Conservation (phyloP, 2,113 vertebrate species). For the Neomonachus schauinslandi region DNA sequence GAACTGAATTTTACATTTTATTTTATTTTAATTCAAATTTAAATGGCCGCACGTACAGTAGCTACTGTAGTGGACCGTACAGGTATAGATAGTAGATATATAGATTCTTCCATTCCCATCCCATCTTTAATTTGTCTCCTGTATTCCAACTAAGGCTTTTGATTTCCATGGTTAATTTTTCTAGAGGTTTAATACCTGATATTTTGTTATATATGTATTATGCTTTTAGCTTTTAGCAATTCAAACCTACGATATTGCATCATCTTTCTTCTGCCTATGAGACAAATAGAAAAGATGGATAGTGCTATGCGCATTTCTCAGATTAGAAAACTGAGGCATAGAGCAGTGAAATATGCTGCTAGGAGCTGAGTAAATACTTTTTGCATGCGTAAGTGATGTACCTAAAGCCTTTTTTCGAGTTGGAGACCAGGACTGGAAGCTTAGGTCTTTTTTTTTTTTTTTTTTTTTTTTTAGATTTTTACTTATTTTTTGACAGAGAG, state of each 20-base stretch:
- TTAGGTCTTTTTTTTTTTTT: neutral
- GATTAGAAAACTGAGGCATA: constrained; percentile 23
- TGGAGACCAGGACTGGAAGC: constrained; percentile 34
- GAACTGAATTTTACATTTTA: constrained; percentile 35
- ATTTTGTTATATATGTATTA: neutral
- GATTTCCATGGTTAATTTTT: constrained; percentile 42
- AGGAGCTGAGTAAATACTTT: constrained; percentile 13
- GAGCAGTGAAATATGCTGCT: neutral
- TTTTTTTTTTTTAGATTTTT: too few species aligned
- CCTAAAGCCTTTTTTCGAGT: constrained; percentile 27
- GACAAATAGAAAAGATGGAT: constrained; percentile 2
- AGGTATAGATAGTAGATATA: neutral
- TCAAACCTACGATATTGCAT: neutral
- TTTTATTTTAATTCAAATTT: constrained; percentile 22
- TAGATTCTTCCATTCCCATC: neutral
- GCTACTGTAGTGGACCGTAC: neutral
- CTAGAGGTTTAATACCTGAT: neutral
- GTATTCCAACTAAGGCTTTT: neutral
- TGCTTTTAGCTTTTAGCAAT: neutral
- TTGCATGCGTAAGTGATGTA: neutral
- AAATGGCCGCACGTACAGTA: neutral
- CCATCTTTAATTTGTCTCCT: neutral
- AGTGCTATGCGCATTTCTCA: neutral
- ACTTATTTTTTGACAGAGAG: too few species aligned
- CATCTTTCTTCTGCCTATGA: neutral